Conservation (phyloP, 2,888 invertebrate genomes). For the Biston stratarius region DNA sequence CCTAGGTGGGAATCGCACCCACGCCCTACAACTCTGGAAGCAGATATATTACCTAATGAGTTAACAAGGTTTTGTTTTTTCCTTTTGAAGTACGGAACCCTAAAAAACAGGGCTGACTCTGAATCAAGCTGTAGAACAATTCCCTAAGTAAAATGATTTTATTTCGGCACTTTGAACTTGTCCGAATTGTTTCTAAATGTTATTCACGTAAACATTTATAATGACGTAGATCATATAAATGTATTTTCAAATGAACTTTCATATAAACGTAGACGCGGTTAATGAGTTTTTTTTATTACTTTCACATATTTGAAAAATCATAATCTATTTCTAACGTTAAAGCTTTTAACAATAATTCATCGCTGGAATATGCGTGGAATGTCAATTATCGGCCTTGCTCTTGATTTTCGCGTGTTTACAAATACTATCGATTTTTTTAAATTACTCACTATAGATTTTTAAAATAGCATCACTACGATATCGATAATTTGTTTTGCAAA, state of each 20-base stretch:
- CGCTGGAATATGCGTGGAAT: slow-evolving; percentile 32
- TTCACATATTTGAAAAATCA: slow-evolving; percentile 10
- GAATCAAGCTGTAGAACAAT: too few relatives aligned
- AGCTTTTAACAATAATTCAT: slow-evolving; percentile 36
- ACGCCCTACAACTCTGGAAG: too few relatives aligned
- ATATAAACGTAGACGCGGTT: slow-evolving; percentile 2
- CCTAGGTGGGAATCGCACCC: too few relatives aligned
- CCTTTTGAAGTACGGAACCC: too few relatives aligned
- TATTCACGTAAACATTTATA: slow-evolving; percentile 8
- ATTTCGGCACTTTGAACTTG: neutral
- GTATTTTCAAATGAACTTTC: slow-evolving; percentile 9
- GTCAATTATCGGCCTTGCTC: slow-evolving; percentile 42
- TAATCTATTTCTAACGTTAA: slow-evolving; percentile 26
- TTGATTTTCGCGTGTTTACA: slow-evolving; percentile 40
- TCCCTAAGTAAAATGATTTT: neutral
- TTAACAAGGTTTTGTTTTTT: too few relatives aligned
- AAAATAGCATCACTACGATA: slow-evolving; percentile 32
- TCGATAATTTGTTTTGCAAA: slow-evolving; percentile 28
- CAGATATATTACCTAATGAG: too few relatives aligned
- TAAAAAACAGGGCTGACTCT: too few relatives aligned
- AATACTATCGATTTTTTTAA: slow-evolving; percentile 25
- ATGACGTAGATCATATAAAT: neutral
- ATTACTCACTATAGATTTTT: slow-evolving; percentile 20
- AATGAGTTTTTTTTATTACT: slow-evolving; percentile 12
- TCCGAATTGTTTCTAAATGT: neutral